Base-by-base conservation (phyloP, 2,113 vertebrate species). In the Cnemophilus loriae region DNA sequence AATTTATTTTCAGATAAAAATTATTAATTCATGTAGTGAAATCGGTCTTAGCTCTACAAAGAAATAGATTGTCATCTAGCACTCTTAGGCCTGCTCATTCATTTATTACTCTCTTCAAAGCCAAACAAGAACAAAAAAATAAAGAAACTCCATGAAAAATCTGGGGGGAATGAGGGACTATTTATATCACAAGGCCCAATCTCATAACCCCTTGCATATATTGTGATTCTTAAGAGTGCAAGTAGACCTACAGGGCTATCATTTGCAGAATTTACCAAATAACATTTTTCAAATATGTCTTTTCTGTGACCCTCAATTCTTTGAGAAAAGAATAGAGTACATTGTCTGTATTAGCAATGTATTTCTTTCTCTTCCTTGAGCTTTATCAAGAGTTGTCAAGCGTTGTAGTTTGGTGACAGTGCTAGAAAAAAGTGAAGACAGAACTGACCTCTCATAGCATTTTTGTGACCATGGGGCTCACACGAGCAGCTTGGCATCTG, bases 401-500 rank as follows among this genome's bases (percentile, higher is more conserved):
- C 86, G 47, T 42, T 80, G 52, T 65, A 96, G 74, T 97, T 97
- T 93, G 95, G 74, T 97, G 96, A 97, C 94, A 97, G 91, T 96
- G 95, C 91, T 94, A 84, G 87, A 84, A 95, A 96, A 97, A 97
- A 96, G 97, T 87, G 87, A 96, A 95, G 94, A 96, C 95, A 94
- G 91, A 96, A 74, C 69, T 97, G 98, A 97, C 98, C 98, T 97
- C 97, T 97, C 87, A 41, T 95, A 81, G 92, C 90, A 92, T 97
- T 96, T 97, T 94, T 90, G 96, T 96, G 93, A 97, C 97, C 87
- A 94, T 97, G 97, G 97, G 97, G 97, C 97, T 97, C 82, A 64
- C 84, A 94, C 84, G 87, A 98, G 96, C 97, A 98, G 98, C 98
- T 95, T 98, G 98, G 98, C 99, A 99, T 99, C 99, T 99, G 99